These are phyloP conservation scores for Clitarchus hookeri DNA, from an alignment of 2,888 invertebrate genomes.

Conservation along the genomic window DNA sequence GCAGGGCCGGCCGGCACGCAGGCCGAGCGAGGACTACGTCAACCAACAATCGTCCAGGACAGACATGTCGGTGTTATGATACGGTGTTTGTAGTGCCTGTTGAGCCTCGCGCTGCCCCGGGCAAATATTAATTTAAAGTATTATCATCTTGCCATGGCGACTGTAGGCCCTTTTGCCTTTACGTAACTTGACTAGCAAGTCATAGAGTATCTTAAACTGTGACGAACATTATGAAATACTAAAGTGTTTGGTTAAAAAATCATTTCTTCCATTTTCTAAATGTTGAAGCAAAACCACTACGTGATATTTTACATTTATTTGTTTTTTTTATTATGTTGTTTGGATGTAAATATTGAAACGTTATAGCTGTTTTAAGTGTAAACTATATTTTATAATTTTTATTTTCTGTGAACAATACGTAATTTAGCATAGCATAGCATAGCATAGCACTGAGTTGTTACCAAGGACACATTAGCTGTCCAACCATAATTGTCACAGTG, in stretches of 20 bases:
- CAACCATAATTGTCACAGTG: not conserved
- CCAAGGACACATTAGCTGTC: not conserved
- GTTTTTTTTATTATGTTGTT: not conserved
- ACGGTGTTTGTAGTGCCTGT: not conserved
- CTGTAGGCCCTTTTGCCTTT: constrained; percentile 1
- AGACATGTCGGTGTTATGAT: constrained; percentile 1
- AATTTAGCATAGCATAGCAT: not conserved
- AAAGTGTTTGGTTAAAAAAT: not conserved
- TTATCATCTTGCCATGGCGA: not conserved
- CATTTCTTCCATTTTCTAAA: not conserved
- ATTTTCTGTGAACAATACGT: not conserved
- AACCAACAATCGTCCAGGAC: constrained; percentile 2
- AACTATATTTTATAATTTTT: not conserved
- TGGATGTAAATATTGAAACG: not conserved
- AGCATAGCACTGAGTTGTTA: not conserved
- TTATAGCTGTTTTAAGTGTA: not conserved
- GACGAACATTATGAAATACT: not conserved
- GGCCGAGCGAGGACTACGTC: constrained; percentile 12
- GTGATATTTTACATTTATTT: not conserved
- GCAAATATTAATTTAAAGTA: not conserved
- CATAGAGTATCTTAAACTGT: not conserved
- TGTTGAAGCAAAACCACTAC: not conserved
- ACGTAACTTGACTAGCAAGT: not conserved
- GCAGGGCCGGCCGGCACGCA: not conserved
- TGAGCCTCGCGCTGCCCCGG: not conserved